Conservation (phyloP, 2,113 vertebrate species). For the Corapipo altera region DNA sequence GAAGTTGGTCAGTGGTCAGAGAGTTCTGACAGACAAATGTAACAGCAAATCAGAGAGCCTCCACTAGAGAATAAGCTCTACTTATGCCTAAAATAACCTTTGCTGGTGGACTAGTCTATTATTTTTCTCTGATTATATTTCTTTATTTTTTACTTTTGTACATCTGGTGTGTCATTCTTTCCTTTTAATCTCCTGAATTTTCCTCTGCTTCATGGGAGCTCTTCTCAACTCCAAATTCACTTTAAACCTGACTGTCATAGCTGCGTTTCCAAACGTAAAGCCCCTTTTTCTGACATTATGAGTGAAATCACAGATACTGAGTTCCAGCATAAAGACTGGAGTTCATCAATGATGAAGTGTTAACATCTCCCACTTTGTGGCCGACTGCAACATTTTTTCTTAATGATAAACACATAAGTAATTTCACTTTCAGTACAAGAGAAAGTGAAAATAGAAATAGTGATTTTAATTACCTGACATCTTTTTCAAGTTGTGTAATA, state of each 20-base stretch:
- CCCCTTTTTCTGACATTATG: not conserved
- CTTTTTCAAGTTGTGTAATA: constrained; percentile 82
- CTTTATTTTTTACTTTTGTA: not conserved
- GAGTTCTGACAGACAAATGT: not conserved
- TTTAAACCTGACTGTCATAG: not conserved
- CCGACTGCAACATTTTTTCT: not conserved
- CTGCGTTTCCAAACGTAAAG: not conserved
- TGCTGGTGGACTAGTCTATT: not conserved
- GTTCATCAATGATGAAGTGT: not conserved
- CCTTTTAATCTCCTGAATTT: not conserved
- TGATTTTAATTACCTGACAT: constrained; percentile 81
- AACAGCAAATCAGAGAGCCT: not conserved
- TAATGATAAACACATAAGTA: not conserved
- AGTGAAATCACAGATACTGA: not conserved
- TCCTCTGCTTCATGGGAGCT: not conserved
- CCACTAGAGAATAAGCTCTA: not conserved
- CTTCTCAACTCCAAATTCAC: not conserved
- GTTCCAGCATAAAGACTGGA: not conserved
- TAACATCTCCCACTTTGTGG: not conserved
- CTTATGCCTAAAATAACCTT: not conserved
- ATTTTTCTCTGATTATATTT: not conserved
- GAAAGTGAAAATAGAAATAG: not conserved
- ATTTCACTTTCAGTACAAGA: not conserved
- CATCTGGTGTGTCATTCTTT: not conserved
- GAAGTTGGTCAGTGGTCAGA: not conserved